Percentiles rank a stretch among this genome's conserved stretches.
Conservation (phyloP, 2,888 invertebrate species). For the Amphiduros pacificus region DNA sequence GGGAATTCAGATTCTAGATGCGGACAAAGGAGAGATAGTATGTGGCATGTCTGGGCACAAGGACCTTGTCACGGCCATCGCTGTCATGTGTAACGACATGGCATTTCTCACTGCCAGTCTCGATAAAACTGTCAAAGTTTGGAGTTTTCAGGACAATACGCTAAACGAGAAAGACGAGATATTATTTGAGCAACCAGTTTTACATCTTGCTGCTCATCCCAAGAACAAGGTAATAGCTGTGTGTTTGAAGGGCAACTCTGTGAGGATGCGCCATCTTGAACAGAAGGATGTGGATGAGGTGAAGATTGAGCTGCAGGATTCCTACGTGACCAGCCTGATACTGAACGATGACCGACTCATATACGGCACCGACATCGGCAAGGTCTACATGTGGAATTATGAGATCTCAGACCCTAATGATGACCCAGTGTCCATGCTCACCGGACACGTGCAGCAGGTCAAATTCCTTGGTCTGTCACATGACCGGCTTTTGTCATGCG, state of each 20-base stretch:
- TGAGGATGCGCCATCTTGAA: slow-evolving; percentile 6
- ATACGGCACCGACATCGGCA: slow-evolving; percentile 5
- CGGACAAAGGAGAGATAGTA: background rate
- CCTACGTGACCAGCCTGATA: background rate
- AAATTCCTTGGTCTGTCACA: no score
- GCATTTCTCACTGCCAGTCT: background rate
- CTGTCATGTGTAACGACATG: background rate
- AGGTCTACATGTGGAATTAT: slow-evolving; percentile 7
- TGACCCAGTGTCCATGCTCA: slow-evolving; percentile 7
- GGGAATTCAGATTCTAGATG: slow-evolving; percentile 5
- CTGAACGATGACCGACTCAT: slow-evolving; percentile 4
- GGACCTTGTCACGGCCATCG: background rate
- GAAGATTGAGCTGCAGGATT: slow-evolving; percentile 7
- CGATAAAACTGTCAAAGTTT: slow-evolving; percentile 5
- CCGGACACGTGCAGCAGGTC: no score
- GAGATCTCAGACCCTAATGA: slow-evolving; percentile 5
- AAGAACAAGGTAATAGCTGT: slow-evolving; percentile 3
- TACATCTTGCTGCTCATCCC: background rate
- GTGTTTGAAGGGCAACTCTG: slow-evolving; percentile 1
- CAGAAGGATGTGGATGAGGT: slow-evolving; percentile 10
- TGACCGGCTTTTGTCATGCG: no score
- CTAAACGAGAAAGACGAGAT: background rate
- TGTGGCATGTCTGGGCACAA: background rate
- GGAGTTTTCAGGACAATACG: background rate
- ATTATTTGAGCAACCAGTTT: background rate